A percentile compares a stretch with the other conserved stretches of the same genome.
phyloP scores from a whole-genome alignment of 2,888 invertebrate species.

The Chirona hameri region DNA sequence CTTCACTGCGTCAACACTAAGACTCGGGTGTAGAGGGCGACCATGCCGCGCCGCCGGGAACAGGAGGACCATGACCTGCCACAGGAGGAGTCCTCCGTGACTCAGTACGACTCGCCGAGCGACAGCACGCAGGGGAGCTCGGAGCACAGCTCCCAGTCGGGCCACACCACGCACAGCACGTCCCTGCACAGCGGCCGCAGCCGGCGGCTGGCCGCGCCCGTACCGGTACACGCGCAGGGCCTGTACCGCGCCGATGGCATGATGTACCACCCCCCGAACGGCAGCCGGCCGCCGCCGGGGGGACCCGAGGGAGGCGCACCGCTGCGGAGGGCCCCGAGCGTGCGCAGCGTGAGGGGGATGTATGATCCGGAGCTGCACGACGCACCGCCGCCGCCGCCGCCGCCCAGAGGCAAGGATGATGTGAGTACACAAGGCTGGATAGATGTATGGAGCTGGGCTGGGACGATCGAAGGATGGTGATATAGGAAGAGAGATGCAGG shows the following conservation, averaged over 20 bases:
- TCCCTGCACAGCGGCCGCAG: background rate
- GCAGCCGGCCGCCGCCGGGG: background rate
- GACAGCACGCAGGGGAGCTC: background rate
- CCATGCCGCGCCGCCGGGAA: background rate
- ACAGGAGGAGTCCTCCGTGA: background rate
- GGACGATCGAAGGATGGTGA: no score
- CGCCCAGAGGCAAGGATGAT: background rate
- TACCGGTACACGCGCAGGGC: constrained; percentile 13
- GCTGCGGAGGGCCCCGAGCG: background rate
- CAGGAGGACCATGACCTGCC: background rate
- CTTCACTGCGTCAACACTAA: no score
- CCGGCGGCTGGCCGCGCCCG: constrained; percentile 3
- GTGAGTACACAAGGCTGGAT: background rate
- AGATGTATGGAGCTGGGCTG: no score
- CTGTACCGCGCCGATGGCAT: constrained; percentile 25
- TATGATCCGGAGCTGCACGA: constrained; percentile 11
- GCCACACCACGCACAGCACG: constrained; percentile 9
- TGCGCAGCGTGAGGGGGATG: background rate
- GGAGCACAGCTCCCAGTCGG: constrained; percentile 5
- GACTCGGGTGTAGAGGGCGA: background rate
- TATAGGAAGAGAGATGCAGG: no score
- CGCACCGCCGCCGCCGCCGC: background rate
- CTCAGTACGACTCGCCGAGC: constrained; percentile 24
- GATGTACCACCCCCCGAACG: background rate
- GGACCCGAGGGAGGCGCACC: background rate